Base-by-base conservation (phyloP, 92 coral and sea anemone species). In the Bergia sp. region DNA sequence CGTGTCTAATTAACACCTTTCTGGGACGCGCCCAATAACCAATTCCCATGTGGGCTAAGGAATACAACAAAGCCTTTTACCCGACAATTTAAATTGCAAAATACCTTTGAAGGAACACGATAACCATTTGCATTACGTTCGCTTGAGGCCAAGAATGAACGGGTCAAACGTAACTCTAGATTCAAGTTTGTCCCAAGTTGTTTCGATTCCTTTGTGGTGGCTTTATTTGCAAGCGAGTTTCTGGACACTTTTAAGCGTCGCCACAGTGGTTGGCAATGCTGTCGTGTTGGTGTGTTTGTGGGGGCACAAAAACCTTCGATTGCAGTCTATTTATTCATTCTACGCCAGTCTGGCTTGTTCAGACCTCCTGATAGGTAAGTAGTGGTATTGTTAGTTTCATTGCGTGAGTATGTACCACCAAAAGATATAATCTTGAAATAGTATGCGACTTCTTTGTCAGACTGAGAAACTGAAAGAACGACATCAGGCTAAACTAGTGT, bases 301-400 rank as follows among this genome's bases (percentile, higher is more conserved):
- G 43, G 49, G 89, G 39, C 87, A 88, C 41, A 93, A 92, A 79
- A 86, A 90, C 4, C 94, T 92, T 0, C 88, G 81, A 20, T 91
- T 94, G 4, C 79, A 71, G 37, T 86, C 96, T 21, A 92, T 88
- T 78, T 92, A 91, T 77, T 80, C 85, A 29, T 93, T 91, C 91
- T 95, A 93, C 64, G 98, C 92, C 10, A 93, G 96, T 67, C 86
- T 95, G n/a, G 96, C 98, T 15, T 73, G 92, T 16, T 89, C 96
- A 0, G 98, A 95, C 53, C 80, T 93, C 37, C 73, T 95, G 7
- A 93, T 91, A 2, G 98, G 98, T 95, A 74, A 90, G 98, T 91
- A 41, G 16, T 44, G 5, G 23, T 43, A 2, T 43, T 16, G 75
- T 42, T 82, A 2, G 29, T 61, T 61, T 61, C 69, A 61, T 61